Evolutionary conservation across 1,140 invertebrate genomes (phyloP), one percentile per base, ranked within the genome.

Genomic region (Globodera ellingtonae): DNA sequence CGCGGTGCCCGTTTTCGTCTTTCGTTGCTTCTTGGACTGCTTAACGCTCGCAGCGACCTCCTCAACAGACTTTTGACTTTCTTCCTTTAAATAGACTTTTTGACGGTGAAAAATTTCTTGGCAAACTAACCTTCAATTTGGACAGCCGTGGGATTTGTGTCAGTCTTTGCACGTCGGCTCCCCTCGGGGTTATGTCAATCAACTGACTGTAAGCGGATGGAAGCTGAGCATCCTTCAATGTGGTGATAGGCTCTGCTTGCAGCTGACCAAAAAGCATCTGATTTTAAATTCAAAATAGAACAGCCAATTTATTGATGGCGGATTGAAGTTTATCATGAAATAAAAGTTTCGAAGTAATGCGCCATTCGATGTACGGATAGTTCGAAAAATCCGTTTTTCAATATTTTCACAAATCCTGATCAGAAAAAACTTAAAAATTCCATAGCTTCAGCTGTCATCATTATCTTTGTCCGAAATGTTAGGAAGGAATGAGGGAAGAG

Each of bases 261-360:
- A 82, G 70, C 66, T 82, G 81, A 50, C 81, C 81, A 71, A 82
- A 82, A 15, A 82, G 48, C 81, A 82, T 82, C 81, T 82, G 44
- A 3, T 56, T 3, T 24, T 44, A 44, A 80, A 80, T 13, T 62
- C 21, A 4, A 13, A 52, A 24, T 59, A n/a, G n/a, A 21, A 24
- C 56, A 44, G 47, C 24, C 13, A 35, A 35, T 35, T 35, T 35
- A 35, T 35, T 35, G 35, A 3, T 35, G 35, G 35, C 35, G 35
- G 35, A 35, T 35, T 35, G 3, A 35, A 35, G 35, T 35, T 35
- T 35, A 35, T 35, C 35, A 35, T 35, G 35, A 35, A 35, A 35
- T 35, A 35, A 35, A 35, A 2, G 35, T 35, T 35, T 35, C 35
- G 35, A 35, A 35, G 35, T 35, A 35, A 35, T 35, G 3, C 35